Base-by-base conservation (phyloP, 2,797 vertebrate genomes). In the Cryptoblepharus egeriae region DNA sequence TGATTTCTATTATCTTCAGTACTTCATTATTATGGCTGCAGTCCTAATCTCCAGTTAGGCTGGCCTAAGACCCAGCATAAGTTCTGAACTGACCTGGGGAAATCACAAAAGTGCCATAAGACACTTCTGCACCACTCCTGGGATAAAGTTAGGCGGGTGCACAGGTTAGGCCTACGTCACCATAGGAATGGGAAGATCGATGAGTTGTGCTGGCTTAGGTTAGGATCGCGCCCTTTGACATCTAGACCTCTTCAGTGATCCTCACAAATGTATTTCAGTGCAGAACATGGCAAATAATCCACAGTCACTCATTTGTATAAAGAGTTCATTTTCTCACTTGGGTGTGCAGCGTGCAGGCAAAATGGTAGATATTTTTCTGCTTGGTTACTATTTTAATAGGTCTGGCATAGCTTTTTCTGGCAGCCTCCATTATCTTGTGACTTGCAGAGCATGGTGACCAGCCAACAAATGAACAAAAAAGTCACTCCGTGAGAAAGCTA, bases 21-120 rank as follows among this genome's bases (percentile, higher is more conserved):
- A 42, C 18, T 45, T 84, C 60, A 75, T 42, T 87, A 35, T 32
- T 35, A n/a, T n/a, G n/a, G n/a, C n/a, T n/a, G n/a, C n/a, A n/a
- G n/a, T n/a, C n/a, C n/a, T n/a, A n/a, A n/a, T n/a, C n/a, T n/a
- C n/a, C n/a, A n/a, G n/a, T n/a, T n/a, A n/a, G n/a, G n/a, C n/a
- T n/a, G n/a, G n/a, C n/a, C n/a, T n/a, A n/a, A n/a, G n/a, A n/a
- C n/a, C n/a, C n/a, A n/a, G n/a, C n/a, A n/a, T n/a, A n/a, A n/a
- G n/a, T n/a, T n/a, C n/a, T n/a, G n/a, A n/a, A n/a, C n/a, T n/a
- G n/a, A n/a, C n/a, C n/a, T n/a, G n/a, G n/a, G n/a, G n/a, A n/a
- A n/a, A n/a, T n/a, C n/a, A n/a, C n/a, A n/a, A n/a, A n/a, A n/a
- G n/a, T n/a, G n/a, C n/a, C n/a, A n/a, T n/a, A n/a, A n/a, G n/a